phyloP scores from a whole-genome alignment of 2,797 vertebrate species.

The Hemibagrus guttatus region DNA sequence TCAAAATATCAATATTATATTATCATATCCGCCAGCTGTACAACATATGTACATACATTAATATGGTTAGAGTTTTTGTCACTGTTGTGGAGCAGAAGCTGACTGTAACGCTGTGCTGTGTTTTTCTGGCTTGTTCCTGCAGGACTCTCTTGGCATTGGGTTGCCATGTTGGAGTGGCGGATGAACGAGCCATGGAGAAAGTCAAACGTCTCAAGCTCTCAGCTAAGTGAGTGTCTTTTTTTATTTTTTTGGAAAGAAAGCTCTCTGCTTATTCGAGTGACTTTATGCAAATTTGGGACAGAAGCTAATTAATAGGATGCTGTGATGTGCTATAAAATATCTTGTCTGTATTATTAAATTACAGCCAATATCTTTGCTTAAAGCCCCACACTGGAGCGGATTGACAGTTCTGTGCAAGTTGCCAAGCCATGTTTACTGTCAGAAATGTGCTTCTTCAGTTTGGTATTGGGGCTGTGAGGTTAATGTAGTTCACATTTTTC shows the following conservation, averaged over 20 bases:
- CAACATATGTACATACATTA: not conserved
- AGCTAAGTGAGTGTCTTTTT: constrained; percentile 79
- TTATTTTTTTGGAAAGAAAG: not conserved
- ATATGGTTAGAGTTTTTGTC: not conserved
- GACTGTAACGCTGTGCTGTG: not conserved
- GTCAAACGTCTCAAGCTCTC: constrained; percentile 90
- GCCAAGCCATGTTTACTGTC: not conserved
- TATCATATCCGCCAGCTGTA: not conserved
- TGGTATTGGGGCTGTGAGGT: not conserved
- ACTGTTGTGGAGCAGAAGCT: not conserved
- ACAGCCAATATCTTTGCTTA: not conserved
- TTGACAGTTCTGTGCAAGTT: not conserved
- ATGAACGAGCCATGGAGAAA: constrained; percentile 89
- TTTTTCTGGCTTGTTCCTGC: not conserved
- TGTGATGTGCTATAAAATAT: too few relatives aligned
- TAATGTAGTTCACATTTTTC: not conserved
- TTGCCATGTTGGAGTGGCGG: constrained; percentile 90
- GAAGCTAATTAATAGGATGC: not conserved
- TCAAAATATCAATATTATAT: not conserved
- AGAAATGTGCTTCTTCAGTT: not conserved
- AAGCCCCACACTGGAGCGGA: not conserved
- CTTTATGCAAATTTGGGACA: not conserved
- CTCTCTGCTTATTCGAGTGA: not conserved
- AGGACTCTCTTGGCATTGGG: constrained; percentile 92
- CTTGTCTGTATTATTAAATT: too few relatives aligned